Percentiles rank a stretch among this genome's conserved stretches.
These are phyloP conservation scores for Lepisosteus osseus DNA, from an alignment of 2,113 vertebrate species.

Conservation along the genomic window DNA sequence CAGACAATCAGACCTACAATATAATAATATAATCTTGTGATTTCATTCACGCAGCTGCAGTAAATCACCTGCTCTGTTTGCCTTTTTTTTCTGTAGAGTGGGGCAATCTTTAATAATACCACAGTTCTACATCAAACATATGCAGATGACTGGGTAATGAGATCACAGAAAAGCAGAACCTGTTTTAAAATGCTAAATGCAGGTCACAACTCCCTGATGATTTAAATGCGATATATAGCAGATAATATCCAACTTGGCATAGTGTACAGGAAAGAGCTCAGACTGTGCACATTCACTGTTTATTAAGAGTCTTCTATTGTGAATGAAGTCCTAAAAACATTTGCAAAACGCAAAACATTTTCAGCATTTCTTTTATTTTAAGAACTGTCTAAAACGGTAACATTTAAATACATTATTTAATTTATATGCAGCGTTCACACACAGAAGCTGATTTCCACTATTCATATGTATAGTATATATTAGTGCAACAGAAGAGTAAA, in stretches of 20 bases:
- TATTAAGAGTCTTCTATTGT: too few species aligned
- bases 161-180: conserved; percentile 44
- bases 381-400: too few species aligned
- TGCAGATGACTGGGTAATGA: conserved; percentile 48
- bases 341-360: too few species aligned
- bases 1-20: conserved; percentile 60
- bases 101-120: conserved; percentile 54
- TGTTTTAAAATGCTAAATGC: conserved; percentile 59
- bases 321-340: too few species aligned
- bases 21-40: conserved; percentile 57
- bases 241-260: not conserved
- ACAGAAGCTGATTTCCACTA: too few species aligned
- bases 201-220: conserved; percentile 42
- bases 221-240: conserved; percentile 21
- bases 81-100: conserved; percentile 2
- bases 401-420: too few species aligned
- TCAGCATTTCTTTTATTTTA: too few species aligned
- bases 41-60: conserved; percentile 39
- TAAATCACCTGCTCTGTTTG: conserved; percentile 50
- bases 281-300: too few species aligned
- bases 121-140: conserved; percentile 53
- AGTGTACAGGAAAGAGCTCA: too few species aligned
- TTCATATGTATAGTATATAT: too few species aligned
- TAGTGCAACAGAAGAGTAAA: too few species aligned
- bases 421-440: too few species aligned